Percentiles rank a stretch among this genome's conserved stretches.
Conservation (phyloP, 37 sponge, comb jelly and placozoan species). For the Cliona cf. orientalis region DNA sequence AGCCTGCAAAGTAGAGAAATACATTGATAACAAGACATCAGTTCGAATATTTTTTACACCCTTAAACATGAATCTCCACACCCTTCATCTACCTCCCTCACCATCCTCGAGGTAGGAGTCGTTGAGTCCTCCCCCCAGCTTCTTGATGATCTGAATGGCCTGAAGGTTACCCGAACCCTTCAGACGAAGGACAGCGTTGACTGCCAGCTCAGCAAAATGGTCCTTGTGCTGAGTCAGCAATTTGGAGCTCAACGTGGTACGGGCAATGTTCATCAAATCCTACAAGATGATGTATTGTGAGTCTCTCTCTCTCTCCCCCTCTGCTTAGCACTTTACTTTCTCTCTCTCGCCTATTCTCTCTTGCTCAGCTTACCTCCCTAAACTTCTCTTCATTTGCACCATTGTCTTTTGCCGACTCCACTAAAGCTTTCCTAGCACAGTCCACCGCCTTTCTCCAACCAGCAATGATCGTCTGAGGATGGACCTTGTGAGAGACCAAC, state of each 20-base stretch:
- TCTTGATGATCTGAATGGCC: conserved; percentile 96
- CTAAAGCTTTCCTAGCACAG: conserved; percentile 77
- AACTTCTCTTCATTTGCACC: conserved; percentile 57
- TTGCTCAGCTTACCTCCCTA: conserved; percentile 40
- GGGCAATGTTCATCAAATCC: conserved; percentile 96
- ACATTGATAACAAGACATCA: not conserved
- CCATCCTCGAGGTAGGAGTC: conserved; percentile 99
- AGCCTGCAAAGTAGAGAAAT: conserved; percentile 44
- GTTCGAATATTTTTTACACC: not conserved
- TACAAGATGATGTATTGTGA: conserved; percentile 7
- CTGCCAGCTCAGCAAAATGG: conserved; percentile 93
- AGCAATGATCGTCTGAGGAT: conserved; percentile 97
- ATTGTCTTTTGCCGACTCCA: conserved; percentile 84
- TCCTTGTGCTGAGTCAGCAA: conserved; percentile 94
- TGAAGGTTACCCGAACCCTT: conserved; percentile 85
- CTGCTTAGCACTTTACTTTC: no score
- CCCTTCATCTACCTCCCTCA: not conserved
- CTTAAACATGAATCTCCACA: no score
- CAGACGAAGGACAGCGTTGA: conserved; percentile 90
- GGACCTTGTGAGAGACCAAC: conserved; percentile 82
- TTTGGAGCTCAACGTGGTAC: conserved; percentile 98
- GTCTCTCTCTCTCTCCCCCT: no score
- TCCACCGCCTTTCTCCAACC: conserved; percentile 93
- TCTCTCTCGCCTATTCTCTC: no score
- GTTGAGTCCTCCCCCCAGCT: conserved; percentile 82